These are phyloP conservation scores for Montifringilla adamsi DNA, from an alignment of 2,113 vertebrate species.

Conservation along the genomic window DNA sequence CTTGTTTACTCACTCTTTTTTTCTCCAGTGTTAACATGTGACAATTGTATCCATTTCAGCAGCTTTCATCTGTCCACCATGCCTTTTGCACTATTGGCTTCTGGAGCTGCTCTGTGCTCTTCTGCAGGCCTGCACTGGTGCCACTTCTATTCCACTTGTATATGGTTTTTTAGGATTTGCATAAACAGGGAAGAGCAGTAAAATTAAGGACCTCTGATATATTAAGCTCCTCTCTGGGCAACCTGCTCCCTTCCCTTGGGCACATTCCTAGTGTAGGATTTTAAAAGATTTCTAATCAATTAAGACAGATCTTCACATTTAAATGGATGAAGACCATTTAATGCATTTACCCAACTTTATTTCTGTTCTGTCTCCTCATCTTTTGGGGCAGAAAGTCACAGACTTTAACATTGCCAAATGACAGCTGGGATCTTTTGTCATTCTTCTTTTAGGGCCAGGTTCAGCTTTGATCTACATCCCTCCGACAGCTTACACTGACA, in stretches of 20 bases:
- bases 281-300: slow-evolving; percentile 12
- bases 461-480: neutral
- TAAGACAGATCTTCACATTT: slow-evolving; percentile 4
- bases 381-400: slow-evolving; percentile 4
- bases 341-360: neutral
- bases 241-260: slow-evolving; percentile 12
- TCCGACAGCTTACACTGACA: neutral
- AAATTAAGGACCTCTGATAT: slow-evolving; percentile 16
- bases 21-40: slow-evolving; percentile 39
- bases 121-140: slow-evolving; percentile 16
- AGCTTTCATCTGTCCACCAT: slow-evolving; percentile 48
- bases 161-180: neutral
- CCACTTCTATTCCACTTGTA: neutral
- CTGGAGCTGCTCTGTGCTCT: neutral
- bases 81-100: slow-evolving; percentile 5
- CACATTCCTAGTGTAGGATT: neutral
- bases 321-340: neutral
- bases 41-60: slow-evolving; percentile 53
- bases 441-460: neutral
- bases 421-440: neutral
- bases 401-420: neutral
- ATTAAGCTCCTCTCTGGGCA: neutral
- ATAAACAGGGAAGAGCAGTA: slow-evolving; percentile 15
- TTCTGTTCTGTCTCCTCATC: neutral
- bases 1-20: slow-evolving; percentile 61